Base-by-base conservation (phyloP, 2,888 invertebrate genomes). In the Monopis laevigella region DNA sequence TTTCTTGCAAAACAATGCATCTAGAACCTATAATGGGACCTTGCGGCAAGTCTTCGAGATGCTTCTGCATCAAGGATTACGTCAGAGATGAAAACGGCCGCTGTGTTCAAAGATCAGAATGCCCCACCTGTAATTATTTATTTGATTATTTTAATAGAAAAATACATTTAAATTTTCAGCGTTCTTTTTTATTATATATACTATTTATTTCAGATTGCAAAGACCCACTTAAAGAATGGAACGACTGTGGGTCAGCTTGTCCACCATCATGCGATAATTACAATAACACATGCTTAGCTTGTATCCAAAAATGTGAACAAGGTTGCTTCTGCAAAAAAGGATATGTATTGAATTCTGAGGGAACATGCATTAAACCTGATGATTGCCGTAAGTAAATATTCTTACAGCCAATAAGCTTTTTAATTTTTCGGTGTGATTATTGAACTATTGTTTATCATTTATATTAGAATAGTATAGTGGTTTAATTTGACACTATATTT, bases 381-480 rank as follows among this genome's bases (percentile, higher is more conserved):
- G n/a, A 36, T 1, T 46, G 46, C 24, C 29, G 44, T 44, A 28
- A 43, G 43, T 43, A n/a, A n/a, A n/a, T n/a, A n/a, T n/a, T n/a
- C n/a, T n/a, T n/a, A n/a, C n/a, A n/a, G n/a, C n/a, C n/a, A n/a
- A n/a, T n/a, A n/a, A n/a, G n/a, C n/a, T n/a, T n/a, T n/a, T n/a
- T n/a, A n/a, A n/a, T n/a, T n/a, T n/a, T n/a, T n/a, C n/a, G n/a
- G n/a, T n/a, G n/a, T n/a, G n/a, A n/a, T n/a, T n/a, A n/a, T n/a
- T n/a, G n/a, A n/a, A n/a, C n/a, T n/a, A n/a, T n/a, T n/a, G n/a
- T n/a, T n/a, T n/a, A n/a, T n/a, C n/a, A n/a, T n/a, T n/a, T n/a
- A n/a, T n/a, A n/a, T n/a, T n/a, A n/a, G n/a, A n/a, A n/a, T n/a
- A n/a, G n/a, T n/a, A n/a, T n/a, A n/a, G n/a, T n/a, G n/a, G n/a